phyloP scores from a whole-genome alignment of 1,140 invertebrate genomes.

The Carposina sasakii region DNA sequence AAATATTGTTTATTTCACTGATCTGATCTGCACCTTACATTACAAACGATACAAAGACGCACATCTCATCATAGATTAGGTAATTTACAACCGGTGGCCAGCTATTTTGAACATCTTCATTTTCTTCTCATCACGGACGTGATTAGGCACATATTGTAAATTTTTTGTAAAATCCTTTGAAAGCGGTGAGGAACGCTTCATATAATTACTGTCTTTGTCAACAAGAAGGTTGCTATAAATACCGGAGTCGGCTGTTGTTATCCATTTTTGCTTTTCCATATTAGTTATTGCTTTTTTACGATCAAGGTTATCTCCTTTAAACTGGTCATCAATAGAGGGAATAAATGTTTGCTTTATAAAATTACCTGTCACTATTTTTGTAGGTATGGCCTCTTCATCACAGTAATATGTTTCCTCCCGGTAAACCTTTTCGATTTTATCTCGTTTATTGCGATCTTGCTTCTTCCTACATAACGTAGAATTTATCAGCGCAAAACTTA shows the following conservation, averaged over 20 bases:
- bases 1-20: too few species aligned
- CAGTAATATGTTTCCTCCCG: conserved; percentile 10
- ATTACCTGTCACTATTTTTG: conserved; percentile 35
- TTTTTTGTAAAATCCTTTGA: conserved; percentile 32
- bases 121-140: conserved; percentile 41
- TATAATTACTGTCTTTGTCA: conserved; percentile 16
- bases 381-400: conserved; percentile 22
- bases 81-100: conserved; percentile 40
- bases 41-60: too few species aligned
- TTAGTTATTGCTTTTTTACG: conserved; percentile 36
- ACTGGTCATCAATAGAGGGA: conserved; percentile 23
- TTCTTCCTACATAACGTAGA: too few species aligned
- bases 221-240: conserved; percentile 1
- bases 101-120: conserved; percentile 56
- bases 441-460: conserved; percentile 11
- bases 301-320: conserved; percentile 29
- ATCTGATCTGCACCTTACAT: too few species aligned
- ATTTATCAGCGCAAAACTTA: too few species aligned
- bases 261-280: conserved; percentile 31
- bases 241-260: conserved; percentile 11
- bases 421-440: conserved; percentile 16
- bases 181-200: too few species aligned
- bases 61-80: too few species aligned
- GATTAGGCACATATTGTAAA: conserved; percentile 23
- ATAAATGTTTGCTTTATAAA: conserved; percentile 32